Evolutionary conservation across 2,113 vertebrate species (phyloP).

Genomic region (Rana temporaria): DNA sequence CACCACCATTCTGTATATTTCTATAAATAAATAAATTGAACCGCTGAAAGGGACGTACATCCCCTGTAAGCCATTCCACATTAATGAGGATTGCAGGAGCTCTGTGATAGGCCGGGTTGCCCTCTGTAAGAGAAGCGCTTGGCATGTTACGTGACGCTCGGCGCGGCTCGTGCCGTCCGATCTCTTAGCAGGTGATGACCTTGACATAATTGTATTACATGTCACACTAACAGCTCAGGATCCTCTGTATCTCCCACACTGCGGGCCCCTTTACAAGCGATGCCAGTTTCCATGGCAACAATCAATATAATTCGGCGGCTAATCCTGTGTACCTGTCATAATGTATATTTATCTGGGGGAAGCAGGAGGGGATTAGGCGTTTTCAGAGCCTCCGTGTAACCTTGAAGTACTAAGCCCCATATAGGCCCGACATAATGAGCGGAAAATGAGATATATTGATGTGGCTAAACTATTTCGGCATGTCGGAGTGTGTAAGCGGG

Average conservation of each 20-base stretch:
- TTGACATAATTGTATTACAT: slow-evolving; percentile 12
- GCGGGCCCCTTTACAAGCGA: background rate
- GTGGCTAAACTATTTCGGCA: too few species aligned
- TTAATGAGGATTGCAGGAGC: too few species aligned
- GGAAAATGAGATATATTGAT: too few species aligned
- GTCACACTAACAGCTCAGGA: background rate
- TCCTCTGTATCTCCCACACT: background rate
- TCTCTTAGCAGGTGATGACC: background rate
- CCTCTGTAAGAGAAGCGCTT: background rate
- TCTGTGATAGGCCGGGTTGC: background rate
- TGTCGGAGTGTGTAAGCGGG: too few species aligned
- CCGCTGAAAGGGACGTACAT: too few species aligned
- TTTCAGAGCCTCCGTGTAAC: background rate
- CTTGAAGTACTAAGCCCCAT: background rate
- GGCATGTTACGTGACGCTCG: background rate
- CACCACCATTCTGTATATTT: too few species aligned
- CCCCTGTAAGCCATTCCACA: too few species aligned
- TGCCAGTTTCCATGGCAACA: slow-evolving; percentile 30
- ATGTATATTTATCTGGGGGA: background rate
- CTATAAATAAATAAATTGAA: too few species aligned
- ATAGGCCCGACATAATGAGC: background rate
- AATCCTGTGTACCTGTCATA: background rate
- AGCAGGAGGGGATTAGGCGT: background rate
- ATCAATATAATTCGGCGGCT: slow-evolving; percentile 13
- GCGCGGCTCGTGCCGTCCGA: too few species aligned